Percentiles rank a stretch among this genome's conserved stretches.
These are phyloP conservation scores for Anaspis maculata DNA, from an alignment of 2,888 invertebrate genomes.

Conservation along the genomic window DNA sequence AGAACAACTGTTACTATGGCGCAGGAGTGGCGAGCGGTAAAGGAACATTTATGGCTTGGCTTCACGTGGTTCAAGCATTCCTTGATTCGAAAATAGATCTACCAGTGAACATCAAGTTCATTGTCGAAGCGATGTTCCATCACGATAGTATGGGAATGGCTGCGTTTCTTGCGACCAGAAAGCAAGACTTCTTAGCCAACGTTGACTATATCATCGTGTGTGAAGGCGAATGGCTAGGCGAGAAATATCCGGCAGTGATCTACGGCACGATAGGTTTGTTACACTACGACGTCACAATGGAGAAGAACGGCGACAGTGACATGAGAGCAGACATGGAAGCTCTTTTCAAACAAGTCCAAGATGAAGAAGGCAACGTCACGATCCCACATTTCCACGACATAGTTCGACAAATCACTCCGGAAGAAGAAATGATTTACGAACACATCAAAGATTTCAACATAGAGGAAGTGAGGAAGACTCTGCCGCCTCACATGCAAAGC, in stretches of 20 bases:
- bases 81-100: slow-evolving; percentile 31
- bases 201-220: slow-evolving; percentile 38
- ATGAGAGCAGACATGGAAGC: slow-evolving; percentile 38
- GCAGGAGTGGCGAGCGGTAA: slow-evolving; percentile 41
- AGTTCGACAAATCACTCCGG: slow-evolving; percentile 41
- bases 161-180: slow-evolving; percentile 32
- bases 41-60: slow-evolving; percentile 40
- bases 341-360: slow-evolving; percentile 31
- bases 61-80: slow-evolving; percentile 39
- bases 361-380: slow-evolving; percentile 32
- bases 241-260: slow-evolving; percentile 41
- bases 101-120: slow-evolving; percentile 43
- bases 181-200: slow-evolving; percentile 34
- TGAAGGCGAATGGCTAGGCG: slow-evolving; percentile 42
- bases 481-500: slow-evolving; percentile 32
- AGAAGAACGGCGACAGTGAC: slow-evolving; percentile 28
- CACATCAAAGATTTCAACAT: slow-evolving; percentile 35
- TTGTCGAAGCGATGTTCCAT: slow-evolving; percentile 41
- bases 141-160: slow-evolving; percentile 36
- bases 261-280: slow-evolving; percentile 38
- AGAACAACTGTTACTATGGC: slow-evolving; percentile 36
- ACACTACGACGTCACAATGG: slow-evolving; percentile 15
- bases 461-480: slow-evolving; percentile 31
- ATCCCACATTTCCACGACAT: slow-evolving; percentile 39
- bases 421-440: slow-evolving; percentile 42